Conservation (phyloP, 2,888 invertebrate genomes). For the Eustalomyia histrio region DNA sequence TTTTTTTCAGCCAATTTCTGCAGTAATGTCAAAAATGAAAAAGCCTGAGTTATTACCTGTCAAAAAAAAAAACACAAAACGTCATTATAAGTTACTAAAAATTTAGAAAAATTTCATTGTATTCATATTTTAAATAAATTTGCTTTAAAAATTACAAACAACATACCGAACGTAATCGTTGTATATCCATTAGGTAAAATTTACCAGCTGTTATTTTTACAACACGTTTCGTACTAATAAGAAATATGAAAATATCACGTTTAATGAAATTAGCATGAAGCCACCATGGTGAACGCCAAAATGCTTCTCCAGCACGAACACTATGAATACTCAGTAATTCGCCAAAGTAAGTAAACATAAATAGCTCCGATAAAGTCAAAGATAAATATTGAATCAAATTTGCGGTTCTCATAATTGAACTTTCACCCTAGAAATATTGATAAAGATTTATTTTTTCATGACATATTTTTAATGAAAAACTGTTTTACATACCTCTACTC, state of each 20-base stretch:
- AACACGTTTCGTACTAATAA: conserved; percentile 71
- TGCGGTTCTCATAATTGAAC: conserved; percentile 68
- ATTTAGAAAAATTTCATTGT: no score
- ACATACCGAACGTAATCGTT: conserved; percentile 72
- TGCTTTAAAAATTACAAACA: no score
- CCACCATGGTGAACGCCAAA: conserved; percentile 75
- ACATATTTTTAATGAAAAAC: no score
- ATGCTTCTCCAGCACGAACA: conserved; percentile 73
- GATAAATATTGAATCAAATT: conserved; percentile 74
- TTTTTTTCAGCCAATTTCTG: conserved; percentile 76
- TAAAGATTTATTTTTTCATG: no score
- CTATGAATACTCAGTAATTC: conserved; percentile 74
- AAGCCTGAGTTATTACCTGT: conserved; percentile 75
- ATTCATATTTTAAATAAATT: no score
- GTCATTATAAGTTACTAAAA: no score
- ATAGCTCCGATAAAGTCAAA: conserved; percentile 73
- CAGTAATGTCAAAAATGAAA: conserved; percentile 76
- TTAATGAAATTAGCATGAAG: conserved; percentile 69
- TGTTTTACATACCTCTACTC: conserved; percentile 71
- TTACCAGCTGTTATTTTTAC: conserved; percentile 76
- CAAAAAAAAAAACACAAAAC: conserved; percentile 37
- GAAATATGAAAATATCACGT: conserved; percentile 74
- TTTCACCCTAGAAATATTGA: conserved; percentile 43
- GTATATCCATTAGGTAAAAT: conserved; percentile 76
- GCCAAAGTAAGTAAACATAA: conserved; percentile 76